phyloP scores from a whole-genome alignment of 1,140 invertebrate genomes.

The Panonychus citri region DNA sequence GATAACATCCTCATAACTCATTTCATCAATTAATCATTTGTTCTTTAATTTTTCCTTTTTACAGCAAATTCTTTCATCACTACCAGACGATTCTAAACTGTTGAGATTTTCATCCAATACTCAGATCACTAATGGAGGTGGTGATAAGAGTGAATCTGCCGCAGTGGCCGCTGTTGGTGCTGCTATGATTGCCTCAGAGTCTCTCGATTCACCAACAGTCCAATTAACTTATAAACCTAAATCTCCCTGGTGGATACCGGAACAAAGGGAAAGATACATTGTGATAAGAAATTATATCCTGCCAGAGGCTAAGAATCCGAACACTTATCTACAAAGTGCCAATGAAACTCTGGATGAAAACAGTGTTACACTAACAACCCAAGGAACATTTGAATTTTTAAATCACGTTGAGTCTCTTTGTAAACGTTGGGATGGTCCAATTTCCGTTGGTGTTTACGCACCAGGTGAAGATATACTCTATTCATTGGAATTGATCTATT shows the following conservation, averaged over 20 bases:
- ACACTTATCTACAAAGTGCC: not conserved
- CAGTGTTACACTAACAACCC: conserved; percentile 74
- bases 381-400: conserved; percentile 56
- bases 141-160: not conserved
- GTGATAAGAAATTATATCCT: conserved; percentile 64
- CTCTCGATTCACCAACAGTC: too few species aligned
- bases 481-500: conserved; percentile 33
- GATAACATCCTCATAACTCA: not conserved
- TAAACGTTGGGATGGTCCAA: conserved; percentile 41
- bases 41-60: not conserved
- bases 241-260: conserved; percentile 8
- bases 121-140: not conserved
- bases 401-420: conserved; percentile 62
- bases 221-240: not conserved
- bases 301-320: conserved; percentile 14
- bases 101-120: not conserved
- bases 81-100: not conserved
- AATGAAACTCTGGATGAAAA: conserved; percentile 20
- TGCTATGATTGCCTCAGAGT: not conserved
- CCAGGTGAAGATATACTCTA: conserved; percentile 41
- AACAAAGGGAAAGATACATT: conserved; percentile 66
- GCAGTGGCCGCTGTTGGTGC: not conserved
- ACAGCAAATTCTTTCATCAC: not conserved
- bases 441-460: conserved; percentile 48
- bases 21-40: not conserved